Conservation (phyloP, 2,113 vertebrate species). For the Lepidothrix coronata region DNA sequence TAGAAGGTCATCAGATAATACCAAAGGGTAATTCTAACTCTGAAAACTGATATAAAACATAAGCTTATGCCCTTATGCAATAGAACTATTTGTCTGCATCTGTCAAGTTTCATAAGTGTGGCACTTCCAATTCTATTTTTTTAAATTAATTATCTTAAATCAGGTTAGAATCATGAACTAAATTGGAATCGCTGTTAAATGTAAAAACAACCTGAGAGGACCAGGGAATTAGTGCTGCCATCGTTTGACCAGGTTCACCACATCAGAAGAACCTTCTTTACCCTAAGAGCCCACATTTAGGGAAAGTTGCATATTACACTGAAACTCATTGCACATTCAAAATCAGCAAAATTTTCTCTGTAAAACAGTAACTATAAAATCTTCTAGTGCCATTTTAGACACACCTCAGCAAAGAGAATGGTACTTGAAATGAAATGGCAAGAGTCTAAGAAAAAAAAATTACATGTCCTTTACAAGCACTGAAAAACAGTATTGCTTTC, state of each 20-base stretch:
- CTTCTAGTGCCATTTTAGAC: background rate
- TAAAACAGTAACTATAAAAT: background rate
- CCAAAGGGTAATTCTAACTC: background rate
- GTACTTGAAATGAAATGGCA: background rate
- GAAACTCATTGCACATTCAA: background rate
- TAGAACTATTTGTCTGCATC: background rate
- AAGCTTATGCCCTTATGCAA: background rate
- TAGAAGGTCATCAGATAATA: background rate
- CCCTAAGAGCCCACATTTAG: background rate
- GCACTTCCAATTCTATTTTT: background rate
- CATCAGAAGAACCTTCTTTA: background rate
- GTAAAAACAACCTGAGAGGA: background rate
- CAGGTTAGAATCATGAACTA: background rate
- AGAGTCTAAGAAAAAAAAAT: background rate
- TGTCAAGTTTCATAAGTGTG: background rate
- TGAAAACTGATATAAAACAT: background rate
- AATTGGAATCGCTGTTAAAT: background rate
- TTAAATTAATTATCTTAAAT: background rate
- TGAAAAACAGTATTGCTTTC: background rate
- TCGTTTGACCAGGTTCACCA: background rate
- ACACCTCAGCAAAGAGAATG: background rate
- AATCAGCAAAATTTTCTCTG: background rate
- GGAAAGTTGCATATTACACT: background rate
- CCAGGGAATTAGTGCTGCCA: background rate
- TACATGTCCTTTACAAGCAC: background rate